These are phyloP conservation scores for Axinella damicornis DNA, from an alignment of 37 sponge, comb jelly and placozoan genomes.

Conservation along the genomic window DNA sequence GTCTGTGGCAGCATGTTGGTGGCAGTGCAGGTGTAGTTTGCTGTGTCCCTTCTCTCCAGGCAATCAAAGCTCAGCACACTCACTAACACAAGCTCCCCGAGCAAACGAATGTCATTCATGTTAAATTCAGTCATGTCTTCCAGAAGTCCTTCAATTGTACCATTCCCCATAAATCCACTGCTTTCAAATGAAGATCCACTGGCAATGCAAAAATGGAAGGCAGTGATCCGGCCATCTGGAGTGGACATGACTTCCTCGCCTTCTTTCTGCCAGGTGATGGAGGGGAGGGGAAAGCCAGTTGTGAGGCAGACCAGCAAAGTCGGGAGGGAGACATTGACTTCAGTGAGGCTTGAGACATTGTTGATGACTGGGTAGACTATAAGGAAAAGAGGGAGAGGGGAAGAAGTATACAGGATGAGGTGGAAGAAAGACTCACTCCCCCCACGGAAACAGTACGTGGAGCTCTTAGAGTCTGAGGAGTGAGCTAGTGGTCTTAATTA, in stretches of 20 bases:
- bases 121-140: not conserved
- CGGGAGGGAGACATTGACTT: conserved; percentile 7
- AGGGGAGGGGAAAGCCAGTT: conserved; percentile 59
- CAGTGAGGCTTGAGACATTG: conserved; percentile 15
- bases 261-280: conserved; percentile 54
- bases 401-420: not conserved
- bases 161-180: conserved; percentile 25
- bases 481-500: too few species aligned
- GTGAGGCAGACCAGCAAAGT: conserved; percentile 40
- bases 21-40: conserved; percentile 68
- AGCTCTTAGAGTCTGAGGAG: not conserved
- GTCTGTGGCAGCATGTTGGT: conserved; percentile 40
- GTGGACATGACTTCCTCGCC: conserved; percentile 3
- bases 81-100: conserved; percentile 42
- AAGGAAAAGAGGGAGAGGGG: not conserved
- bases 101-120: not conserved
- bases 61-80: conserved; percentile 37
- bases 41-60: conserved; percentile 68
- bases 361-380: conserved; percentile 63
- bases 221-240: not conserved
- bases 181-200: not conserved
- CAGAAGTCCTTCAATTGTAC: conserved; percentile 9
- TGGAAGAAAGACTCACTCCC: not conserved
- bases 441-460: not conserved
- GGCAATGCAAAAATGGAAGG: not conserved